Conservation (phyloP, 2,888 invertebrate genomes). For the Aporophyla lueneburgensis region DNA sequence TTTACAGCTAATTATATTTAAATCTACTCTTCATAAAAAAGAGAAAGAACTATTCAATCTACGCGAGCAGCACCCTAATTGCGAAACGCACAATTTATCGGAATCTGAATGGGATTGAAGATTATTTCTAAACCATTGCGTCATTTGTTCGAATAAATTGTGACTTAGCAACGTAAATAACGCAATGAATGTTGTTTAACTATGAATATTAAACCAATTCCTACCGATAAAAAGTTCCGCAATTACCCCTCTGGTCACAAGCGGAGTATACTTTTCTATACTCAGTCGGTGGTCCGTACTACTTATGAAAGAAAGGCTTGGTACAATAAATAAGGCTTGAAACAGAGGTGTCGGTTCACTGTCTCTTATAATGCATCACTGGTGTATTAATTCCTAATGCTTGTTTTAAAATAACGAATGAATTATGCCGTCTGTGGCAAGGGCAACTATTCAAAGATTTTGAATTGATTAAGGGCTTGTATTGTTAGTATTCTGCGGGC, state of each 20-base stretch:
- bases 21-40: not conserved
- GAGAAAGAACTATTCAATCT: not conserved
- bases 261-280: slow-evolving; percentile 69
- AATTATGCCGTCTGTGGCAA: slow-evolving; percentile 60
- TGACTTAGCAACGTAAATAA: too few relatives aligned
- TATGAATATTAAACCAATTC: too few relatives aligned
- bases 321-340: slow-evolving; percentile 80
- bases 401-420: slow-evolving; percentile 70
- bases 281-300: slow-evolving; percentile 80
- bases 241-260: slow-evolving; percentile 50
- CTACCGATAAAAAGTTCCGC: too few relatives aligned
- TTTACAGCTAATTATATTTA: not conserved
- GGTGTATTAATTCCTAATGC: slow-evolving; percentile 77
- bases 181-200: too few relatives aligned
- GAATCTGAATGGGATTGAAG: too few relatives aligned
- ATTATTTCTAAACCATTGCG: too few relatives aligned
- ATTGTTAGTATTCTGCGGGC: slow-evolving; percentile 50
- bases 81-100: too few relatives aligned
- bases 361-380: slow-evolving; percentile 80
- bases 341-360: slow-evolving; percentile 80
- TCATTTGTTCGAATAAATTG: too few relatives aligned
- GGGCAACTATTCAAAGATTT: slow-evolving; percentile 57
- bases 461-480: slow-evolving; percentile 56
- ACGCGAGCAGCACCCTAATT: too few relatives aligned
- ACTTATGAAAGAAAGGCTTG: slow-evolving; percentile 77